These are phyloP conservation scores for Lysandra coridon DNA, from an alignment of 2,888 invertebrate genomes.

Conservation along the genomic window DNA sequence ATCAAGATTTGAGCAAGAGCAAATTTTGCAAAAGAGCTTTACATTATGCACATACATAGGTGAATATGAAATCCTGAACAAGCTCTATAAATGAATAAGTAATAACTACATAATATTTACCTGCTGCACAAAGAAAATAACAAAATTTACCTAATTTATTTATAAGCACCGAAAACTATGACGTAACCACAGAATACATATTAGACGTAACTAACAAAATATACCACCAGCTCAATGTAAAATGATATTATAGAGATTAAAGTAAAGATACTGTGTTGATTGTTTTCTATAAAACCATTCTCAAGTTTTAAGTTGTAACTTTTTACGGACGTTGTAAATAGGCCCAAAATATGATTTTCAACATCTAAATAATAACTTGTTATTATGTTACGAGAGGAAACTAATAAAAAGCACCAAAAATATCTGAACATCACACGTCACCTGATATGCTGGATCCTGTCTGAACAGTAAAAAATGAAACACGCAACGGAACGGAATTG, in stretches of 20 bases:
- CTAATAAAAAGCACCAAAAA: constrained; percentile 49
- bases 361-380: constrained; percentile 14
- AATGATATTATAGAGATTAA: neutral
- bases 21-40: no score
- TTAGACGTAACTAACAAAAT: no score
- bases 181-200: no score
- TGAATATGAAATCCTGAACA: no score
- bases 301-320: neutral
- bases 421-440: constrained; percentile 53
- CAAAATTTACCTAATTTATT: no score
- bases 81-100: no score
- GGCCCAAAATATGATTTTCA: neutral
- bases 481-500: constrained; percentile 67
- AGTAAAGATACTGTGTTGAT: neutral
- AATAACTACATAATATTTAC: no score
- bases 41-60: no score
- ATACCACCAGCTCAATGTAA: neutral
- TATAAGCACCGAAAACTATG: no score
- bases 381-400: constrained; percentile 35
- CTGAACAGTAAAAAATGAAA: constrained; percentile 62
- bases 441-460: constrained; percentile 68
- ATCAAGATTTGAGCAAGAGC: no score
- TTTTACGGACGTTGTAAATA: constrained; percentile 4
- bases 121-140: no score
- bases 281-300: neutral